These are phyloP conservation scores for Lasioglossum lativentre DNA, from an alignment of 2,888 invertebrate genomes.

Conservation along the genomic window DNA sequence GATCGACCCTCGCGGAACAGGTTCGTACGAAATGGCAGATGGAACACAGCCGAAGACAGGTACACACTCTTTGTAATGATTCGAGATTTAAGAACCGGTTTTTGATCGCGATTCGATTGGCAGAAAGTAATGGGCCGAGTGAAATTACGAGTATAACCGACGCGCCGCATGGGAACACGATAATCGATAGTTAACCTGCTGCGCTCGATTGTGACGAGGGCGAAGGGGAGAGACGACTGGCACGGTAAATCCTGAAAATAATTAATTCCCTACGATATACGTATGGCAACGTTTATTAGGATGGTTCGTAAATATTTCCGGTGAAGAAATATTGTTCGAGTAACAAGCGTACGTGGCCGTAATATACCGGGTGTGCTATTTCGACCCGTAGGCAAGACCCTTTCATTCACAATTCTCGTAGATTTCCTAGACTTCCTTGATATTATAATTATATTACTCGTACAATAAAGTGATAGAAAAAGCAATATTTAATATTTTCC, in stretches of 20 bases:
- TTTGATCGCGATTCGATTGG: slow-evolving; percentile 37
- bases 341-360: neutral
- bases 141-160: slow-evolving; percentile 30
- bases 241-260: slow-evolving; percentile 20
- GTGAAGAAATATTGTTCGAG: slow-evolving; percentile 13
- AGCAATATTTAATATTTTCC: no score
- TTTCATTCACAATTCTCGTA: neutral
- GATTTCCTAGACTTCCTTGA: neutral
- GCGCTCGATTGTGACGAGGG: slow-evolving; percentile 9
- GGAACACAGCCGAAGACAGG: neutral
- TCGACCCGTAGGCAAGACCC: neutral
- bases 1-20: neutral
- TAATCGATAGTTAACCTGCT: slow-evolving; percentile 25
- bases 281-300: slow-evolving; percentile 21
- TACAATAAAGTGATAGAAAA: no score
- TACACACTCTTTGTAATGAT: slow-evolving; percentile 34
- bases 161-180: slow-evolving; percentile 7
- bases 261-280: slow-evolving; percentile 20
- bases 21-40: neutral
- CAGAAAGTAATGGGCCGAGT: slow-evolving; percentile 39
- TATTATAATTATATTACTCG: no score
- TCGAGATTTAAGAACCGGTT: slow-evolving; percentile 56
- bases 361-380: neutral
- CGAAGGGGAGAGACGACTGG: neutral
- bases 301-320: slow-evolving; percentile 26